A percentile compares a stretch with the other conserved stretches of the same genome.
These are phyloP conservation scores for Gadopsis marmoratus DNA, from an alignment of 2,797 vertebrate species.

Conservation along the genomic window DNA sequence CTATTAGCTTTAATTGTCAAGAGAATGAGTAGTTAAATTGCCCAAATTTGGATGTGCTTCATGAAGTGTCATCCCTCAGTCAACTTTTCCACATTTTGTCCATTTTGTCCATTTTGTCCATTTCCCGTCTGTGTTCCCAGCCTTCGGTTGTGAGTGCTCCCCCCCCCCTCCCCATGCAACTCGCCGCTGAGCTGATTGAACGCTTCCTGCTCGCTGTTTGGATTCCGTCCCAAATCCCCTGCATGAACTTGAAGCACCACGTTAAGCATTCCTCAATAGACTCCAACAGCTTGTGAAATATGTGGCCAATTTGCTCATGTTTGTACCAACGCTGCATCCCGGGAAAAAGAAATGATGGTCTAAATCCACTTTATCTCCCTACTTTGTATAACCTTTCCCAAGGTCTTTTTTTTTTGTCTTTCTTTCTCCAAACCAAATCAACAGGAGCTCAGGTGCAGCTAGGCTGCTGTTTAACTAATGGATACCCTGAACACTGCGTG, in stretches of 20 bases:
- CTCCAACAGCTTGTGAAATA: conserved; percentile 67
- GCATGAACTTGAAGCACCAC: conserved; percentile 62
- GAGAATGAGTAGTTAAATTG: conserved; percentile 54
- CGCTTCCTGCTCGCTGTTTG: conserved; percentile 70
- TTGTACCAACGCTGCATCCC: conserved; percentile 54
- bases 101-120: conserved; percentile 35
- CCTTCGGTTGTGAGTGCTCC: conserved; percentile 14
- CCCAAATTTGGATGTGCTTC: conserved; percentile 38
- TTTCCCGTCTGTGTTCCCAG: conserved; percentile 36
- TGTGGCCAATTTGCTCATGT: conserved; percentile 70
- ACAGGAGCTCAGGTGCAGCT: conserved; percentile 58
- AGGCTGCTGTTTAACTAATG: conserved; percentile 38
- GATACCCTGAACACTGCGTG: conserved; percentile 18
- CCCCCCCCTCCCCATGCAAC: conserved; percentile 17
- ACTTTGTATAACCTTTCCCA: conserved; percentile 68
- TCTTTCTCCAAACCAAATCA: conserved; percentile 52
- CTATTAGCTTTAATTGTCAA: conserved; percentile 41
- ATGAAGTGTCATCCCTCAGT: conserved; percentile 24
- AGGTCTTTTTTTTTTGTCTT: conserved; percentile 44
- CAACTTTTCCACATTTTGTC: conserved; percentile 31
- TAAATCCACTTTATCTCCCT: conserved; percentile 68
- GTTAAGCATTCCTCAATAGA: conserved; percentile 66
- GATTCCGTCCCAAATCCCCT: conserved; percentile 68
- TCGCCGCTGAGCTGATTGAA: conserved; percentile 70
- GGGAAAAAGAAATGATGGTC: conserved; percentile 57